Conservation (phyloP, 2,113 vertebrate species). For the Saccopteryx leptura region DNA sequence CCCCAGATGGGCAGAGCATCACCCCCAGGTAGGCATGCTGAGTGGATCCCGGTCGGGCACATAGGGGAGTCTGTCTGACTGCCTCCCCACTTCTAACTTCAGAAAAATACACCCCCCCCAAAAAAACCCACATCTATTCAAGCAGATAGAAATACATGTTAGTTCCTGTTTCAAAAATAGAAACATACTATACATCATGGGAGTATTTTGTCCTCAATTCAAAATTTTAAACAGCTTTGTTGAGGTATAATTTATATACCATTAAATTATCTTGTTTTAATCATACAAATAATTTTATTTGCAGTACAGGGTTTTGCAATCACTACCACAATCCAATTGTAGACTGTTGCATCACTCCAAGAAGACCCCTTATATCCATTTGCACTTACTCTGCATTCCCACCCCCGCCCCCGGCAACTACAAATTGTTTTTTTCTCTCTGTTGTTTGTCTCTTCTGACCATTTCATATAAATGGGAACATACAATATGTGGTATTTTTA, state of each 20-base stretch:
- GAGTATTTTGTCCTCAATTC: background rate
- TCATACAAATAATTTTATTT: background rate
- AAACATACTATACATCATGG: background rate
- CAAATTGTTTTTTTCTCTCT: background rate
- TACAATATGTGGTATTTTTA: background rate
- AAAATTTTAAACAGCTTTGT: background rate
- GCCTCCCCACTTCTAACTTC: too few relatives aligned
- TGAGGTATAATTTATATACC: background rate
- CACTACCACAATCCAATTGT: background rate
- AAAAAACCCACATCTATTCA: background rate
- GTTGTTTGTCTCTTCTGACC: background rate
- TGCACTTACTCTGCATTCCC: background rate
- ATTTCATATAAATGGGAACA: background rate
- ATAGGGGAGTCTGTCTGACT: too few relatives aligned
- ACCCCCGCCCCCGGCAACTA: background rate
- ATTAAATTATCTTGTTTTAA: conserved; percentile 14
- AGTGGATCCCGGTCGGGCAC: too few relatives aligned
- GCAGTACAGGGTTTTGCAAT: background rate
- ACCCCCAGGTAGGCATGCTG: too few relatives aligned
- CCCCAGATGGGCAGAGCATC: too few relatives aligned
- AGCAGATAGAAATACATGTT: background rate
- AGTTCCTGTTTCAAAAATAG: background rate
- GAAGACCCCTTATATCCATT: background rate
- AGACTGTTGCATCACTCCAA: background rate
- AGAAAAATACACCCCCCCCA: too few relatives aligned